These are phyloP conservation scores for Papilio aristodemus DNA, from an alignment of 1,140 invertebrate genomes.

Conservation along the genomic window DNA sequence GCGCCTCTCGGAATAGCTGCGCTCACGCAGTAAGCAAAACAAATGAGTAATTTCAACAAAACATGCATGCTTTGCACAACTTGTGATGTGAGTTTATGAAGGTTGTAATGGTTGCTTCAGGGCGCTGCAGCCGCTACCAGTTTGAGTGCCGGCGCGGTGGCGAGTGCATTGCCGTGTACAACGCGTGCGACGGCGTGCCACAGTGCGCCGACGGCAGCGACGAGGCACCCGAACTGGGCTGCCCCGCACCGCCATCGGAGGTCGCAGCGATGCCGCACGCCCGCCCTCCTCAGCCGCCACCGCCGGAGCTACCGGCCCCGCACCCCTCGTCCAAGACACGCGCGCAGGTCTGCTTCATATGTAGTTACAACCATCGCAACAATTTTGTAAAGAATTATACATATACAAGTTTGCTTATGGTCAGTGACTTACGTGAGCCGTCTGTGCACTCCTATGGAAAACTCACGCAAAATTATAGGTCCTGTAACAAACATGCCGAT, in stretches of 20 bases:
- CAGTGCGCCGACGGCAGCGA: constrained; percentile 96
- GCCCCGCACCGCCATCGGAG: constrained; percentile 82
- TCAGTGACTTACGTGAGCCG: no score
- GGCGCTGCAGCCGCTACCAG: constrained; percentile 89
- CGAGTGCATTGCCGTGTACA: constrained; percentile 97
- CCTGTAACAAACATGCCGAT: no score
- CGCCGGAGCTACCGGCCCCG: constrained; percentile 28
- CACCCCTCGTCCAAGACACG: not conserved
- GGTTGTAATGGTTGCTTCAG: constrained; percentile 39
- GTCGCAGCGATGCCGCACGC: constrained; percentile 45
- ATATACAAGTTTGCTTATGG: no score
- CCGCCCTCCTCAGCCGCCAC: constrained; percentile 34
- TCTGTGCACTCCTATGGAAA: no score
- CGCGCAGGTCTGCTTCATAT: no score
- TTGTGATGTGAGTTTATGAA: not conserved
- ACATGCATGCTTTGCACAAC: no score
- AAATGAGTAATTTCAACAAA: no score
- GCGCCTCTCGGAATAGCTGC: no score
- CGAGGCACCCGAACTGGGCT: constrained; percentile 90
- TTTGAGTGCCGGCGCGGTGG: constrained; percentile 91
- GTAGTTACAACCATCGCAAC: no score
- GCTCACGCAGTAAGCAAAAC: no score
- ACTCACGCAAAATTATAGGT: no score
- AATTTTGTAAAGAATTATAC: no score
- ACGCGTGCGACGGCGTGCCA: constrained; percentile 96